Evolutionary conservation across 2,113 vertebrate genomes (phyloP).

Genomic region (Solea solea): DNA sequence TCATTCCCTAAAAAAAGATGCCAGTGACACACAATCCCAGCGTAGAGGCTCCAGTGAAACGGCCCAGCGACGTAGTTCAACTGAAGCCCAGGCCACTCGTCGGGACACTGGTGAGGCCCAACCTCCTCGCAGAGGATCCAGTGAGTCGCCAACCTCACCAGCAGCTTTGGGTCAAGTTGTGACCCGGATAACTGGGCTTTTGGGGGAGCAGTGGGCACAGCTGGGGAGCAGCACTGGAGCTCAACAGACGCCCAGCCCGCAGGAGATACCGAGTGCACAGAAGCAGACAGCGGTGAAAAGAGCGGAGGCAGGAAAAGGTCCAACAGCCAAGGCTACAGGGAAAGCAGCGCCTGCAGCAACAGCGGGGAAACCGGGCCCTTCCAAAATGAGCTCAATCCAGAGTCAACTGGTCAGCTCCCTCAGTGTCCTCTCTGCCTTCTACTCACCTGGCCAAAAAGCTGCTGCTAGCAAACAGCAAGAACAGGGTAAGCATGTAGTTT

Average conservation of each 20-base stretch:
- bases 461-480: slow-evolving; percentile 79
- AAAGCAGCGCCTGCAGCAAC: slow-evolving; percentile 58
- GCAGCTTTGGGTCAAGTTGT: slow-evolving; percentile 92
- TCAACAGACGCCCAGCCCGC: slow-evolving; percentile 84
- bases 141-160: slow-evolving; percentile 78
- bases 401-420: slow-evolving; percentile 95
- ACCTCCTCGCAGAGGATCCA: slow-evolving; percentile 58
- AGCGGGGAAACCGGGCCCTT: slow-evolving; percentile 79
- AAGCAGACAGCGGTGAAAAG: slow-evolving; percentile 66
- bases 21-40: slow-evolving; percentile 43
- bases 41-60: slow-evolving; percentile 65
- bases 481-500: slow-evolving; percentile 75
- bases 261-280: slow-evolving; percentile 68
- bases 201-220: slow-evolving; percentile 96
- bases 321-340: slow-evolving; percentile 59
- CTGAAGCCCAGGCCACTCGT: slow-evolving; percentile 52
- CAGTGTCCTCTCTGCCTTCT: slow-evolving; percentile 92
- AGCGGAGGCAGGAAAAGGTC: slow-evolving; percentile 63
- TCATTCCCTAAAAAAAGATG: slow-evolving; percentile 50
- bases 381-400: slow-evolving; percentile 97
- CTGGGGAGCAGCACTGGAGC: slow-evolving; percentile 87
- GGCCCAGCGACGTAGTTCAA: slow-evolving; percentile 59
- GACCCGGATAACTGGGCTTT: slow-evolving; percentile 92
- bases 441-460: slow-evolving; percentile 86
- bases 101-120: slow-evolving; percentile 54